phyloP scores from a whole-genome alignment of 2,888 invertebrate species.

The Philonicus albiceps region DNA sequence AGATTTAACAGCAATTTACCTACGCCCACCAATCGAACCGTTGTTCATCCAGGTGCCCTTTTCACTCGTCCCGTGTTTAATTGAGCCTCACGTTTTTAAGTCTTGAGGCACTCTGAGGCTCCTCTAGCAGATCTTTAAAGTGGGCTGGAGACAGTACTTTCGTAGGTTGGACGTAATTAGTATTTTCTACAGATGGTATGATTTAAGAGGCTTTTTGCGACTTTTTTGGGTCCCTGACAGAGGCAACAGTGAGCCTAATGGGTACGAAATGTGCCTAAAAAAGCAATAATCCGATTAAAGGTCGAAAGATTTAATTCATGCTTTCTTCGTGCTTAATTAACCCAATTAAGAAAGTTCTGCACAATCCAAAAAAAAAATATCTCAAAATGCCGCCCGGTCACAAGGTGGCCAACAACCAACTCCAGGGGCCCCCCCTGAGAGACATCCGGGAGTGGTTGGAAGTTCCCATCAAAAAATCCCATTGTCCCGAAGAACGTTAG shows the following conservation, averaged over 20 bases:
- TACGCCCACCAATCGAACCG: background rate
- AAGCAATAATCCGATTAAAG: background rate
- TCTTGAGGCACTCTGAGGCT: background rate
- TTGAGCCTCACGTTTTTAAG: background rate
- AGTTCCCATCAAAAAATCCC: background rate
- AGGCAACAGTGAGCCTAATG: background rate
- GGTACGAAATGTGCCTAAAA: background rate
- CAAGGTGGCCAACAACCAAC: background rate
- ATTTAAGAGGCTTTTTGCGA: background rate
- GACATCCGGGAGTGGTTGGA: background rate
- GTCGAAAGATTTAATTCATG: background rate
- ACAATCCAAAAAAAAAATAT: background rate
- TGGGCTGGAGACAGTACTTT: background rate
- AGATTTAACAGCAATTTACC: background rate
- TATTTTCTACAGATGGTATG: background rate
- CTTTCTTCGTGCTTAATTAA: background rate
- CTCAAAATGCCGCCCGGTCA: background rate
- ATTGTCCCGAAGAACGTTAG: background rate
- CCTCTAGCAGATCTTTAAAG: background rate
- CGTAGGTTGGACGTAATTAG: background rate
- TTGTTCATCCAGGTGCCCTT: background rate
- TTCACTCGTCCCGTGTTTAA: background rate
- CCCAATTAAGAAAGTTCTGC: background rate
- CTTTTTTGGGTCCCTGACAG: background rate
- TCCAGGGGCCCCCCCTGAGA: background rate